Conservation (phyloP, 2,113 vertebrate species). For the Baryphthengus martii region DNA sequence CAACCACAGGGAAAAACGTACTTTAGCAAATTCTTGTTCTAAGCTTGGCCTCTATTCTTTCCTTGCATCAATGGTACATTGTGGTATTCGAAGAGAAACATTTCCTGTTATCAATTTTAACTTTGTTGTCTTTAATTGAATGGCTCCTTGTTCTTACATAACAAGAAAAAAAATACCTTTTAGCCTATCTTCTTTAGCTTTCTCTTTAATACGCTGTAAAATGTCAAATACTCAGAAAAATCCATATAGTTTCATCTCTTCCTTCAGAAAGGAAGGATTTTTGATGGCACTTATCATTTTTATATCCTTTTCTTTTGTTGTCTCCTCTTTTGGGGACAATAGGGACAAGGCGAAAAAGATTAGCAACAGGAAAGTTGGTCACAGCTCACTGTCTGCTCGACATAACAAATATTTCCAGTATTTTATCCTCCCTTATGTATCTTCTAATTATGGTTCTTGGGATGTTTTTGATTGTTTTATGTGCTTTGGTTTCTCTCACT, state of each 20-base stretch:
- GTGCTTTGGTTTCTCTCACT: neutral
- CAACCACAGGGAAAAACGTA: neutral
- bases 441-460: neutral
- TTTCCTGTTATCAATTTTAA: slow-evolving; percentile 11
- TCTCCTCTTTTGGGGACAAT: neutral
- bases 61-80: neutral
- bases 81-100: neutral
- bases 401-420: neutral
- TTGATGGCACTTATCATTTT: neutral
- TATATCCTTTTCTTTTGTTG: neutral
- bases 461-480: neutral
- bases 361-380: neutral
- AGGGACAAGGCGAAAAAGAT: neutral
- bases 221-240: neutral
- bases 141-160: neutral
- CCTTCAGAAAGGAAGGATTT: neutral
- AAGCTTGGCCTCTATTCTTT: neutral
- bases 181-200: neutral
- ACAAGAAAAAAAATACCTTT: neutral
- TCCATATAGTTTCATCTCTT: neutral
- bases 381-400: neutral
- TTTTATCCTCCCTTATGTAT: neutral
- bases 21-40: neutral
- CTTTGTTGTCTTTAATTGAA: neutral
- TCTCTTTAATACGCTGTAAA: neutral